Conservation (phyloP, 2,113 vertebrate genomes). For the Phalacrocorax aristotelis region DNA sequence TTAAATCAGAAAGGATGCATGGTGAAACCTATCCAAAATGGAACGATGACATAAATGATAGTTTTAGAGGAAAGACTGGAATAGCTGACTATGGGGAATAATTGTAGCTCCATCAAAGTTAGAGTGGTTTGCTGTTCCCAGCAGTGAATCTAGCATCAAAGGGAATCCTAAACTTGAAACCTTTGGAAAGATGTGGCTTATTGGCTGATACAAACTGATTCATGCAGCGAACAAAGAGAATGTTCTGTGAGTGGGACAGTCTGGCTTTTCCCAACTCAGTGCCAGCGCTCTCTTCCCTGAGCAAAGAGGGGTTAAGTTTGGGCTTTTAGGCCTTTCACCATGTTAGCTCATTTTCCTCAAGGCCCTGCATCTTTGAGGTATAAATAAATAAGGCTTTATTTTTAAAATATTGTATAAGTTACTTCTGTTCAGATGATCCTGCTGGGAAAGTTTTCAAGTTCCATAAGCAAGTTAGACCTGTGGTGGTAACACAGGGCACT, state of each 20-base stretch:
- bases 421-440: background rate
- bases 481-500: background rate
- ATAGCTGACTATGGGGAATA: slow-evolving; percentile 27
- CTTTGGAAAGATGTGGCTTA: slow-evolving; percentile 32
- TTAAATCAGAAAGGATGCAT: background rate
- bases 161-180: slow-evolving; percentile 27
- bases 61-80: background rate
- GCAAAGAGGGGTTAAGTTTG: background rate
- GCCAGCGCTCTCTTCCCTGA: background rate
- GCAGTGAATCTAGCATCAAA: slow-evolving; percentile 46
- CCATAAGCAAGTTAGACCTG: background rate
- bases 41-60: background rate
- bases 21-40: background rate
- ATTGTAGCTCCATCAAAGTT: slow-evolving; percentile 7
- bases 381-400: background rate
- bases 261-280: background rate
- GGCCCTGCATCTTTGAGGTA: background rate
- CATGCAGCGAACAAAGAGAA: slow-evolving; percentile 2
- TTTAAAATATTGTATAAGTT: background rate
- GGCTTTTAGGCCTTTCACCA: background rate
- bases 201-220: slow-evolving; percentile 34
- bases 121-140: slow-evolving; percentile 37
- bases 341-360: background rate
- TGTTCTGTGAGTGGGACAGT: background rate
- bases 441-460: background rate